A percentile compares a stretch with the other conserved stretches of the same genome.
These are phyloP conservation scores for Caligus rogercresseyi DNA, from an alignment of 1,140 invertebrate species.

Conservation along the genomic window DNA sequence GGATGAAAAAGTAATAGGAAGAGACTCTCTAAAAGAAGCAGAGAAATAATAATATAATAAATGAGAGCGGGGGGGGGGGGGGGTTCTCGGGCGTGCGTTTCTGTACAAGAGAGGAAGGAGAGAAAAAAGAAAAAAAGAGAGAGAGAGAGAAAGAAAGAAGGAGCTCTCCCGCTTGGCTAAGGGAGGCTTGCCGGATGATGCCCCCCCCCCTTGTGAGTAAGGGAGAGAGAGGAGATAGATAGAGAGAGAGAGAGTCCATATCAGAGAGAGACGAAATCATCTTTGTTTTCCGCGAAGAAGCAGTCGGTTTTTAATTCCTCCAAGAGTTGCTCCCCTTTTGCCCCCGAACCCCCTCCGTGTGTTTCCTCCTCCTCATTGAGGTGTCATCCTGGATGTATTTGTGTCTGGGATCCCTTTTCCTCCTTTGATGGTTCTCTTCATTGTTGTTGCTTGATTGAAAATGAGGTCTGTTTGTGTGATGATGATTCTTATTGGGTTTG, in stretches of 20 bases:
- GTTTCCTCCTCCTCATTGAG: neutral
- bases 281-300: neutral
- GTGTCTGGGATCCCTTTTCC: too few species aligned
- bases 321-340: neutral
- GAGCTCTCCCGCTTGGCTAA: neutral
- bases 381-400: neutral
- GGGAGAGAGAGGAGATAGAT: neutral
- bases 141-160: neutral
- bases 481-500: too few species aligned
- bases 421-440: too few species aligned
- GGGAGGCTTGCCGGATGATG: neutral
- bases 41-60: too few species aligned
- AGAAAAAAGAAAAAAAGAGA: too few species aligned
- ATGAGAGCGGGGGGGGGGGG: too few species aligned
- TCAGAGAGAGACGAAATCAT: neutral
- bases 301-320: neutral
- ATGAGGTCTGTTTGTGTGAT: too few species aligned
- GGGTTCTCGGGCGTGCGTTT: neutral
- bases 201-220: neutral
- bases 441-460: too few species aligned
- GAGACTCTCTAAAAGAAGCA: too few species aligned
- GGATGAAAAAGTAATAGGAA: too few species aligned
- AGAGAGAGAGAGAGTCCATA: neutral
- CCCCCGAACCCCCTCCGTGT: neutral
- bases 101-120: too few species aligned